These are phyloP conservation scores for Amblyraja radiata DNA, from an alignment of 2,797 vertebrate species.

Conservation along the genomic window DNA sequence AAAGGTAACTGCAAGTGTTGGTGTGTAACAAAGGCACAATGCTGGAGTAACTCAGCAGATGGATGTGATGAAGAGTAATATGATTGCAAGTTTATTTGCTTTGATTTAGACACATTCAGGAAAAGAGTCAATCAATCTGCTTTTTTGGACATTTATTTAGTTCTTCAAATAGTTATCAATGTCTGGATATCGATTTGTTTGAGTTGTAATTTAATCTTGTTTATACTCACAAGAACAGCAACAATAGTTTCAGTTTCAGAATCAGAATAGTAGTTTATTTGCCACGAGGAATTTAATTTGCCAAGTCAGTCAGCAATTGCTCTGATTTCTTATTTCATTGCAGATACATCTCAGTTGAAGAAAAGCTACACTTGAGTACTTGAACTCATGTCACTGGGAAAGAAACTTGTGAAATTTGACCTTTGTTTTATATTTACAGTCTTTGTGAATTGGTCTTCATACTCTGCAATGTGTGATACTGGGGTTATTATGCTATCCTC, in stretches of 20 bases:
- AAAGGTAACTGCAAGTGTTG: too few species aligned
- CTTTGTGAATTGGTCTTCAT: background rate
- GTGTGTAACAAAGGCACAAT: too few species aligned
- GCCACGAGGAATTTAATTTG: too few species aligned
- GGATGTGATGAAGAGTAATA: background rate
- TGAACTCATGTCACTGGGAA: background rate
- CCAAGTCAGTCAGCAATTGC: too few species aligned
- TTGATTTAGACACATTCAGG: background rate
- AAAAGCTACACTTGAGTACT: background rate
- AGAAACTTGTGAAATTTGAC: background rate
- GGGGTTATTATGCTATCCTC: background rate
- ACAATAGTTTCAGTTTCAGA: background rate
- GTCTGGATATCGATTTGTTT: background rate
- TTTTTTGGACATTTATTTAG: background rate
- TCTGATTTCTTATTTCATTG: background rate
- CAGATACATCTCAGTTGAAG: background rate
- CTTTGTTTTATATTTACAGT: background rate
- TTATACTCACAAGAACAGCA: background rate
- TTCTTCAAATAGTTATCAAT: too few species aligned
- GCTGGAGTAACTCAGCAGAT: too few species aligned
- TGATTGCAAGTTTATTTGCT: background rate
- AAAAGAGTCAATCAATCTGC: background rate
- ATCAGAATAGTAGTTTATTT: too few species aligned
- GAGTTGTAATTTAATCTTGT: background rate
- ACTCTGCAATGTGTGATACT: background rate